Evolutionary conservation across 2,888 invertebrate species (phyloP).

Genomic region (Monoplex corrugatus): DNA sequence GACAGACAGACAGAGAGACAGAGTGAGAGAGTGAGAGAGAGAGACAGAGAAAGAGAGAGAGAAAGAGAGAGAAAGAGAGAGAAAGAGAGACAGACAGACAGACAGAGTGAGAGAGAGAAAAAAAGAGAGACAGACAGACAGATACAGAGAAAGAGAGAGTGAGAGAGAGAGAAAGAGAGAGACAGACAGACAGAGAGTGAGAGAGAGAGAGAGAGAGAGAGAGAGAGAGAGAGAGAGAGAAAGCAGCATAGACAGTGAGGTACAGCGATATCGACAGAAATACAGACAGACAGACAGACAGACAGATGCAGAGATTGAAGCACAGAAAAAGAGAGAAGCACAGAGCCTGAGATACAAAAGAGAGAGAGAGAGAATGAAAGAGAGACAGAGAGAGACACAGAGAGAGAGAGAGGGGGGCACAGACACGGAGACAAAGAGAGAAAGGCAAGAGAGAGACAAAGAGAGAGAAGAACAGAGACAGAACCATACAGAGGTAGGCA

Average conservation of each 20-base stretch:
- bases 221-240: background rate
- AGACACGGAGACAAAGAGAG: no score
- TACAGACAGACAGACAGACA: background rate
- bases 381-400: no score
- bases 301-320: no score
- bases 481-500: background rate
- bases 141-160: no score
- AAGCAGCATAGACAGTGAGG: background rate
- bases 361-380: background rate
- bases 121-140: background rate
- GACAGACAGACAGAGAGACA: slow-evolving; percentile 9
- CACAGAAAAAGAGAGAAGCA: no score
- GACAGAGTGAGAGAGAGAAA: slow-evolving; percentile 14
- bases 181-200: background rate
- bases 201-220: background rate
- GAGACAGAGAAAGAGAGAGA: background rate
- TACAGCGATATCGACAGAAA: background rate
- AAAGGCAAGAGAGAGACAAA: no score
- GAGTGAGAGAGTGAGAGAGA: background rate
- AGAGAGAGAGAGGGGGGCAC: no score
- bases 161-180: background rate
- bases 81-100: background rate
- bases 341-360: no score
- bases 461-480: no score
- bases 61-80: background rate